Conservation (phyloP, 2,113 vertebrate genomes). For the Lycaon pictus region DNA sequence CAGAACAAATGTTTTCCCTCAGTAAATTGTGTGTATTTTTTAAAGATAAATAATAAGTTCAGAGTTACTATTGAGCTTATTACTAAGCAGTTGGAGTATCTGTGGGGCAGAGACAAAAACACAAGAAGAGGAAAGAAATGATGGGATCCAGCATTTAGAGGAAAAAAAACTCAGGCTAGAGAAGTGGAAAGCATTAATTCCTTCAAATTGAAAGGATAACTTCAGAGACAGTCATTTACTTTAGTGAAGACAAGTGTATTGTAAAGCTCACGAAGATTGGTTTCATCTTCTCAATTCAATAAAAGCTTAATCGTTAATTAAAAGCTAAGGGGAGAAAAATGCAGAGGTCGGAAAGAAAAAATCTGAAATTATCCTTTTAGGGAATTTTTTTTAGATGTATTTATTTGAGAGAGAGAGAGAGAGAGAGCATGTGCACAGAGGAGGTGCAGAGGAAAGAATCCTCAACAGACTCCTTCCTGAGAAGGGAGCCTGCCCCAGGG, state of each 20-base stretch:
- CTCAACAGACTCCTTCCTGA: not conserved
- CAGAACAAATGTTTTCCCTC: not conserved
- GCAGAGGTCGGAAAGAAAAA: not conserved
- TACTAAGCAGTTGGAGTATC: not conserved
- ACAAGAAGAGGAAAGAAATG: not conserved
- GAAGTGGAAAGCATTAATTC: not conserved
- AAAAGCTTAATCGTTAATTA: conserved; percentile 38
- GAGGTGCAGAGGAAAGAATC: not conserved
- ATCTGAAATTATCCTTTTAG: not conserved
- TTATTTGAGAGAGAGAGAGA: not conserved
- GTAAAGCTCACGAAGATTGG: not conserved
- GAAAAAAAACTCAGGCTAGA: not conserved
- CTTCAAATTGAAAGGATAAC: not conserved
- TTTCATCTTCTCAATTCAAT: conserved; percentile 1
- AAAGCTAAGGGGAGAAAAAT: conserved; percentile 41
- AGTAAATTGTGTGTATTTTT: not conserved
- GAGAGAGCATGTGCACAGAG: not conserved
- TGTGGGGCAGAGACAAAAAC: not conserved
- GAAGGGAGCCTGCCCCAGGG: not conserved
- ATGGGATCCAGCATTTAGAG: not conserved
- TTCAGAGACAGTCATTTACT: not conserved
- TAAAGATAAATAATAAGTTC: not conserved
- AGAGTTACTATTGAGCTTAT: no score
- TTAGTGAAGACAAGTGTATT: not conserved
- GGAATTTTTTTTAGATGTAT: not conserved